Evolutionary conservation across 2,113 vertebrate genomes (phyloP).

Genomic region (Dipodomys ordii): DNA sequence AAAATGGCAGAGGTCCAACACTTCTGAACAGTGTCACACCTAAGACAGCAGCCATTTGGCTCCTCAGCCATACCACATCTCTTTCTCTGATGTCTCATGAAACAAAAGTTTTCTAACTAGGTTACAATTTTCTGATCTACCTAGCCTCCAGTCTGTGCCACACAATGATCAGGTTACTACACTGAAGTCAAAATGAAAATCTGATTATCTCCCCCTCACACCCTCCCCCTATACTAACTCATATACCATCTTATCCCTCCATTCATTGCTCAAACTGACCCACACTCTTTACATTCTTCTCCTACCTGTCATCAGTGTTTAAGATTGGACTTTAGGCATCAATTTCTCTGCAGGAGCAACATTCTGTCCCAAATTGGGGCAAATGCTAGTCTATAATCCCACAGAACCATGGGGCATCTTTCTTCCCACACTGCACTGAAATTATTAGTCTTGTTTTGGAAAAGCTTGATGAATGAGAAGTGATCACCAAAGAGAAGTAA

Average conservation of each 20-base stretch:
- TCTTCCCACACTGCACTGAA: background rate
- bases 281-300: background rate
- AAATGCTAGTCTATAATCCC: background rate
- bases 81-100: background rate
- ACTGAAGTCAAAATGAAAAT: accelerated
- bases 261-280: background rate
- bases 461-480: background rate
- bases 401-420: background rate
- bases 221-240: background rate
- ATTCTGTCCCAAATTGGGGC: background rate
- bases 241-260: background rate
- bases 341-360: background rate
- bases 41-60: background rate
- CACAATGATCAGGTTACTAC: background rate
- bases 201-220: background rate
- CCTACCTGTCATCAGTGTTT: background rate
- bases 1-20: background rate
- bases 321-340: background rate
- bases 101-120: background rate
- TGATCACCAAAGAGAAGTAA: background rate
- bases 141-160: too few species aligned
- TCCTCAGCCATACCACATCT: background rate
- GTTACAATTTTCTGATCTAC: background rate
- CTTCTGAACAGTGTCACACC: background rate
- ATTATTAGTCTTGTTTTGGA: background rate